Evolutionary conservation across 2,113 vertebrate genomes (phyloP), one percentile per base, ranked within the genome.

Genomic region (Cinclus mexicanus): DNA sequence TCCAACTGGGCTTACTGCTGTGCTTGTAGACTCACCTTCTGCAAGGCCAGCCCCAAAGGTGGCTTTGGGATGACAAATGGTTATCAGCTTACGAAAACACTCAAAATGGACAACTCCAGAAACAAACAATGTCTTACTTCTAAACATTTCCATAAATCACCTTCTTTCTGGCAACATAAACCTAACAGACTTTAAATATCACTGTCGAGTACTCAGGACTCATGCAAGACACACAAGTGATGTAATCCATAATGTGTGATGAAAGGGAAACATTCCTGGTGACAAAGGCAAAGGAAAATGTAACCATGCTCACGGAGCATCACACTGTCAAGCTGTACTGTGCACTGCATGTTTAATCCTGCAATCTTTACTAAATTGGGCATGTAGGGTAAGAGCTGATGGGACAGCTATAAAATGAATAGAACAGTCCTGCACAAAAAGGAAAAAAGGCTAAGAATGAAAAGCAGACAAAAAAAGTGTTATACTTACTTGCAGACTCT

Each of bases 401-500:
- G 46, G 72, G 33, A 81, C 41, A 89, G 53, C 60, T 64, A 10
- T 14, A 49, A 69, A 69, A 70, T 18, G 9, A 74, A 59, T 2
- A 63, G 33, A 18, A 76, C 69, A 77, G 71, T 80, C 46, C 47
- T 52, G 67, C 67, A 84, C 9, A 41, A 42, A 87, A 92, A 60
- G 21, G 21, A 68, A 20, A 79, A 88, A 87, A 67, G 8, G 46
- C 9, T 55, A 42, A 69, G 56, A 65, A 72, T 9, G 21, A 64
- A 84, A 67, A 79, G 14, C 18, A 65, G 44, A 70, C 28, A 35
- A 24, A 91, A 83, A 64, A 42, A 24, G 33, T 39, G 2, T 42
- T 59, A 50, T 44, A 98, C 99, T 98, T 97, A 99, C 99, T 99
- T 95, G 99, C 99, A 83, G 99, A 98, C 71, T 99, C 99, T 85